These are phyloP conservation scores for Verasper variegatus DNA, from an alignment of 2,113 vertebrate genomes.

Conservation along the genomic window DNA sequence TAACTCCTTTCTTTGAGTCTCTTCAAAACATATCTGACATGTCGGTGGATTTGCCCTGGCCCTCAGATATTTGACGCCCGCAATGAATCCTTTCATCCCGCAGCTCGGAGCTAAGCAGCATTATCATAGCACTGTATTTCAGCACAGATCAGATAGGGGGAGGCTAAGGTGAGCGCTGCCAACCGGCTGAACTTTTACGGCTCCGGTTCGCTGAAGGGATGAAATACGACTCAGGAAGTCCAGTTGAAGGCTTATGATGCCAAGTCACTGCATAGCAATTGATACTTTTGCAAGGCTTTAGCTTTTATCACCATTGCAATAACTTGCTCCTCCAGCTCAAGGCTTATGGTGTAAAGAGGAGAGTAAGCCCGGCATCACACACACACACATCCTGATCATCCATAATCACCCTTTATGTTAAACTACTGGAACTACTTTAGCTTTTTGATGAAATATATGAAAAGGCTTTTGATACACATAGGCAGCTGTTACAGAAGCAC, in stretches of 20 bases:
- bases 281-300: conserved; percentile 10
- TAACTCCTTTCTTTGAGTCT: conserved; percentile 40
- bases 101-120: conserved; percentile 53
- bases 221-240: conserved; percentile 35
- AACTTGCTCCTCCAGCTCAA: conserved; percentile 6
- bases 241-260: conserved; percentile 28
- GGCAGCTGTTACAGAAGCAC: conserved; percentile 1
- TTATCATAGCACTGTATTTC: conserved; percentile 62
- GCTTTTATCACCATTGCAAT: neutral
- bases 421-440: neutral
- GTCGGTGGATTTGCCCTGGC: conserved; percentile 59
- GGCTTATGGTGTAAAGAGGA: neutral
- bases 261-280: conserved; percentile 9
- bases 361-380: neutral
- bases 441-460: neutral
- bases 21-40: conserved; percentile 58
- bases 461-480: neutral
- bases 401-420: neutral
- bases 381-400: neutral
- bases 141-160: conserved; percentile 48
- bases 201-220: conserved; percentile 22
- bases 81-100: conserved; percentile 64
- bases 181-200: conserved; percentile 32
- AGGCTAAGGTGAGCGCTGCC: conserved; percentile 37
- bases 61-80: conserved; percentile 53